Evolutionary conservation across 2,113 vertebrate genomes (phyloP), one percentile per base, ranked within the genome.

Genomic region (Peucedramus taeniatus): DNA sequence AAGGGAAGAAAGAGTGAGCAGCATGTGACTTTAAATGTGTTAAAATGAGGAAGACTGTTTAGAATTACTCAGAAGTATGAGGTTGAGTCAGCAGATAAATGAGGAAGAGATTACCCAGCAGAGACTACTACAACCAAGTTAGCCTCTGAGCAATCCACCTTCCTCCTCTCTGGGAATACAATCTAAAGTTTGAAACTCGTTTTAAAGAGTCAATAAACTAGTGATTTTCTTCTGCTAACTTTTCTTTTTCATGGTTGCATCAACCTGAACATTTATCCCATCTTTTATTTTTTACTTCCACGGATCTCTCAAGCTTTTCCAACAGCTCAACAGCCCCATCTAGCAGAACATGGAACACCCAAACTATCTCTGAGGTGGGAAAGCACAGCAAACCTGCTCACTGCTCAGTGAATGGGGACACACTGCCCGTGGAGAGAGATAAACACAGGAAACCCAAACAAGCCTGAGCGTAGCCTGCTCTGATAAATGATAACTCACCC

Each of bases 261-360:
- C 31, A n/a, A 59, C 35, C 31, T 33, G 9, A 86, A 80, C 30
- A 22, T 70, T 57, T 35, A 78, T 15, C 24, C 56, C 5, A 2
- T 35, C 54, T 82, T 83, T 68, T 33, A 50, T 50, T 50, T 90
- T 53, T 68, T 3, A 74, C 13, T 84, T 68, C 35, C 54, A 50
- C 13, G 10, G 31, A 10, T 64, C 45, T 91, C 26, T 9, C 69
- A 28, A 59, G 70, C 21, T 91, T 91, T 75, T 91, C 64, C 86
- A 83, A 9, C 7, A 80, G 96, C 92, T 96, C 92, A 94, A 94
- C 64, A 96, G 96, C 96, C 94, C 92, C 96, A 96, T 35, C 96
- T 92, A 96, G 92, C 88, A 94, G 56, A 49, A 47, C 6, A 26
- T 1, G 49, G 33, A 92, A 77, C 40, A 77, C 12, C 9, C 37